Conservation (phyloP, 1,140 invertebrate genomes). For the Drosophila mauritiana region DNA sequence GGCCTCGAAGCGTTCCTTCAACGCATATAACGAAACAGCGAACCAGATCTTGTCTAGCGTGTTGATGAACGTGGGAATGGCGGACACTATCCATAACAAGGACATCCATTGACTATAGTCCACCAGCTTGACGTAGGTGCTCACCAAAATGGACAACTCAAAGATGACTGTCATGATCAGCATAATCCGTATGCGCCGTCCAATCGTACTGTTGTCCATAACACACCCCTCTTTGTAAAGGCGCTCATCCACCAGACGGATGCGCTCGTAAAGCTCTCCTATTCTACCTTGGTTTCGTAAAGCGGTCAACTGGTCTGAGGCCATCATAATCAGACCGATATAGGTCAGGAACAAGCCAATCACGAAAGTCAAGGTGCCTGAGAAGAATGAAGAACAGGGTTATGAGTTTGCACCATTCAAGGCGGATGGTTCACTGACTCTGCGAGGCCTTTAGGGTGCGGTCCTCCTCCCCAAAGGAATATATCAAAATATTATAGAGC, state of each 20-base stretch:
- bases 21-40: conserved; percentile 67
- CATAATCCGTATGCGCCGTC: conserved; percentile 65
- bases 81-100: conserved; percentile 68
- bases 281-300: conserved; percentile 72
- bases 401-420: background rate
- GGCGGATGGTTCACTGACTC: conserved; percentile 55
- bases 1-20: conserved; percentile 75
- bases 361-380: conserved; percentile 81
- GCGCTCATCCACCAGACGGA: conserved; percentile 73
- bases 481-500: conserved; percentile 75
- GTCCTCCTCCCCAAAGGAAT: conserved; percentile 75
- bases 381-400: background rate
- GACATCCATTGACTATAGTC: conserved; percentile 72
- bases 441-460: conserved; percentile 70
- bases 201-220: conserved; percentile 64
- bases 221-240: conserved; percentile 64
- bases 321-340: conserved; percentile 83
- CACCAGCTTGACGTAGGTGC: conserved; percentile 67
- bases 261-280: conserved; percentile 74
- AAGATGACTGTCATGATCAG: conserved; percentile 67
- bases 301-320: conserved; percentile 71
- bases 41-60: conserved; percentile 84
- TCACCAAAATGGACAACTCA: conserved; percentile 67
- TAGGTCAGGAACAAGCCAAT: conserved; percentile 83
- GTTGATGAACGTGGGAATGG: conserved; percentile 76